phyloP scores from a whole-genome alignment of 2,797 vertebrate species.

The Pseudochaenichthys georgianus region DNA sequence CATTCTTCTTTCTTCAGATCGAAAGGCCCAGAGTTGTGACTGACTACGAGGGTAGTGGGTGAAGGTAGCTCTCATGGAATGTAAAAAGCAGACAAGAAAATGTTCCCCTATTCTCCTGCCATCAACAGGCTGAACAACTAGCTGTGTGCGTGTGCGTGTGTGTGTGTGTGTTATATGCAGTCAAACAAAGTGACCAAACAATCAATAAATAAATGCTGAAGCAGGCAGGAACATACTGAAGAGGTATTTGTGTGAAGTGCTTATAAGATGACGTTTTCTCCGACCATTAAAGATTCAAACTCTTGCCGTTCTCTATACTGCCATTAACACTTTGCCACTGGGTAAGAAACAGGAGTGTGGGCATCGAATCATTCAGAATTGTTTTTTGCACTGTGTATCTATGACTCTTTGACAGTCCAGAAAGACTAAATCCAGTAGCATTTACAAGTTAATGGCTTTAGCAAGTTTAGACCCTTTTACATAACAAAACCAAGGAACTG shows the following conservation, averaged over 20 bases:
- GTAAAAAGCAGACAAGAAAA: slow-evolving; percentile 73
- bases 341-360: slow-evolving; percentile 4
- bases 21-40: slow-evolving; percentile 68
- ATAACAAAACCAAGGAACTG: slow-evolving; percentile 39
- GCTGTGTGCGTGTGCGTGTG: neutral
- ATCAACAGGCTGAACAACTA: slow-evolving; percentile 11
- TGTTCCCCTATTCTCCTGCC: slow-evolving; percentile 31
- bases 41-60: slow-evolving; percentile 55
- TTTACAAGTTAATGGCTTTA: slow-evolving; percentile 21
- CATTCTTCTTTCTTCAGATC: slow-evolving; percentile 69
- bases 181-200: slow-evolving; percentile 60
- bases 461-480: slow-evolving; percentile 47
- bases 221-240: slow-evolving; percentile 74
- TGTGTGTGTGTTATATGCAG: slow-evolving; percentile 51
- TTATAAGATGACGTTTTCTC: slow-evolving; percentile 68
- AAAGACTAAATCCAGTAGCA: slow-evolving; percentile 29
- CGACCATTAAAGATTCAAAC: slow-evolving; percentile 58
- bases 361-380: neutral
- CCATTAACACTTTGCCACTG: slow-evolving; percentile 49
- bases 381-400: neutral
- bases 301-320: slow-evolving; percentile 57
- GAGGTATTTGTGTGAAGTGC: slow-evolving; percentile 85
- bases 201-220: slow-evolving; percentile 79
- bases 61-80: slow-evolving; percentile 74
- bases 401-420: slow-evolving; percentile 28